Evolutionary conservation across 2,113 vertebrate genomes (phyloP), one percentile per base, ranked within the genome.

Genomic region (Picathartes gymnocephalus): DNA sequence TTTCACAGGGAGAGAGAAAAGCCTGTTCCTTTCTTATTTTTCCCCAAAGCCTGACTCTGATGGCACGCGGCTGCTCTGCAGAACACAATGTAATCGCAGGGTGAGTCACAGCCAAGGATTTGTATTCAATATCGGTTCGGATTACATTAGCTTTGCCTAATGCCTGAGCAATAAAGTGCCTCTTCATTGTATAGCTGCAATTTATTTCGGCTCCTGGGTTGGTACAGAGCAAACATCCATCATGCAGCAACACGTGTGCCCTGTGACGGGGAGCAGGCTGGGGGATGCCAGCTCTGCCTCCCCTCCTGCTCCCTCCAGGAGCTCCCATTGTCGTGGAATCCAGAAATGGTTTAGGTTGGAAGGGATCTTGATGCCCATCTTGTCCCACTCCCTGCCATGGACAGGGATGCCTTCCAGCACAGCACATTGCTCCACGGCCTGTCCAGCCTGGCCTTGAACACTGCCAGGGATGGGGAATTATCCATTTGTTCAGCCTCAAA

Each of bases 161-260:
- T 95, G 92, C 94, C 91, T 97, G n/a, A 44, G 92, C 92, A 94
- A 94, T 96, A 96, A 94, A 94, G 96, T 95, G 94, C 93, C 96
- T 94, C 94, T 95, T 97, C 95, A 96, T 95, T 94, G 92, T 90
- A 77, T 62, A 27, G 93, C 95, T 91, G 93, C 90, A 69, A 94
- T 96, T 94, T 83, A 95, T 96, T 91, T 88, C 81, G 9, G 86
- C 86, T 90, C 92, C 93, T 57, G 91, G 88, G 72, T 13, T 25
- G 83, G 94, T 84, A 64, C 15, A n/a, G 88, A 91, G 50, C 86
- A 86, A 91, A 62, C 91, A 88, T 45, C 90, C 42, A 71, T 88
- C 92, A 44, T 5, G 64, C 88, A 20, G 77, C 93, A 60, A 48
- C 82, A 60, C 53, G 76, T 45, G 92, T 72, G 86, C 92, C 95